Conservation (phyloP, 2,113 vertebrate species). For the Trichechus manatus region DNA sequence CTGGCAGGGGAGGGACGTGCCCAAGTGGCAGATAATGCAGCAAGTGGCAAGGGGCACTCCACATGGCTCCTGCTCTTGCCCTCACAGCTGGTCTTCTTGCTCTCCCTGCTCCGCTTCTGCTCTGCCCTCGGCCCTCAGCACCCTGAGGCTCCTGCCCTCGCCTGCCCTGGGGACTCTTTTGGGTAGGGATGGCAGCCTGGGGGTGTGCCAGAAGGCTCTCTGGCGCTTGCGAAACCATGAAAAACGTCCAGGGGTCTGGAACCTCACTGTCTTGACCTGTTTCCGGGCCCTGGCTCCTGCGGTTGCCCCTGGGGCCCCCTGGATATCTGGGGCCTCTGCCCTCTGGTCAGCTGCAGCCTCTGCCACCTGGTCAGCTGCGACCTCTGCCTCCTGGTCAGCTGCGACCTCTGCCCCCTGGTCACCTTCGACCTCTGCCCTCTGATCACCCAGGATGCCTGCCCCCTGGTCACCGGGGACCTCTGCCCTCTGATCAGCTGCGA, state of each 20-base stretch:
- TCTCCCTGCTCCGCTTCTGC: not conserved
- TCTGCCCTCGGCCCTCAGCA: slow-evolving; percentile 64
- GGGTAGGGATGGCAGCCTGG: slow-evolving; percentile 67
- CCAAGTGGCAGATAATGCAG: fast-evolving
- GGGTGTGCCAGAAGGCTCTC: slow-evolving; percentile 69
- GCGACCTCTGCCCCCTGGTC: not conserved
- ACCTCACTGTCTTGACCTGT: slow-evolving; percentile 80
- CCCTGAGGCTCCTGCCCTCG: slow-evolving; percentile 65
- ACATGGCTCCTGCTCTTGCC: fast-evolving
- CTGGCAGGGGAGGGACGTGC: fast-evolving
- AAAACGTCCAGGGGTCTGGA: slow-evolving; percentile 77
- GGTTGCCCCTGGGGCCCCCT: not conserved
- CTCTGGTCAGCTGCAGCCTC: not conserved
- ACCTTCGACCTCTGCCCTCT: not conserved
- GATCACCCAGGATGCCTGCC: not conserved
- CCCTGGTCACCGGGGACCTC: not conserved
- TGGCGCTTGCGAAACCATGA: slow-evolving; percentile 53
- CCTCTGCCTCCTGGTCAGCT: not conserved
- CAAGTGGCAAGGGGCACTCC: not conserved
- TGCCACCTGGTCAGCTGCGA: not conserved
- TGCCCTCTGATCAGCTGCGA: not conserved
- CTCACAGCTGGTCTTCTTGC: slow-evolving; percentile 69
- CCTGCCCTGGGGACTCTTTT: slow-evolving; percentile 61
- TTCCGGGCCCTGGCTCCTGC: slow-evolving; percentile 38
- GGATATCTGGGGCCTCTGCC: not conserved